Base-by-base conservation (phyloP, 2,797 vertebrate species). In the Threskiornis aethiopicus region DNA sequence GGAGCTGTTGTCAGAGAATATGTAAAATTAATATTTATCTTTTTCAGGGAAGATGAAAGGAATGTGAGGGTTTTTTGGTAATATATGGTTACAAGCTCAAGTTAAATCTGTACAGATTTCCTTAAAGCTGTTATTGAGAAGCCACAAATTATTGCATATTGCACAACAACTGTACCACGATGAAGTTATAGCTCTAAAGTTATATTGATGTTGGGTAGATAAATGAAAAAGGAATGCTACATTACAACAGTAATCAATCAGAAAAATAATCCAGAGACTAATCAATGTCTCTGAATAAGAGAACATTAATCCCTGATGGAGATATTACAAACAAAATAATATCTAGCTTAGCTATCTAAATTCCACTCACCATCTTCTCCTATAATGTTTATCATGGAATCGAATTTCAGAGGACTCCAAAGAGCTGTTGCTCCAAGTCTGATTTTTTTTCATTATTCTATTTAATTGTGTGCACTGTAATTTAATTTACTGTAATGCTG, bases 401-500 rank as follows among this genome's bases (percentile, higher is more conserved):
- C 33, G 28, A 96, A 98, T 97, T 97, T 97, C 93, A 96, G 71
- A 82, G 62, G 51, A 86, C 71, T 97, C 78, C 84, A 95, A 97
- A 97, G 87, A 95, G 92, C 72, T 94, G 71, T 87, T 97, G 69
- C 78, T 96, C 64, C 73, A 86, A 97, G 77, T 51, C 80, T 93
- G 79, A 67, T 71, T 93, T 96, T 97, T 96, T 96, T 97, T 92
- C 85, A 95, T 96, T 89, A 94, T 95, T 96, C 93, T 97, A 96
- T 98, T 98, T 98, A 97, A 98, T 97, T 98, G 95, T 95, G 94
- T 97, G 83, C 84, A 89, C 91, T 97, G 84, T 97, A 98, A 98
- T 97, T 97, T 98, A 98, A 98, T 97, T 96, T 96, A 98, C 96
- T 96, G 89, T 91, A 97, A 97, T 93, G 84, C 72, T 96, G 72